Evolutionary conservation across 1,140 invertebrate species (phyloP), one percentile per base, ranked within the genome.

Genomic region (Drosophila tsacasi): DNA sequence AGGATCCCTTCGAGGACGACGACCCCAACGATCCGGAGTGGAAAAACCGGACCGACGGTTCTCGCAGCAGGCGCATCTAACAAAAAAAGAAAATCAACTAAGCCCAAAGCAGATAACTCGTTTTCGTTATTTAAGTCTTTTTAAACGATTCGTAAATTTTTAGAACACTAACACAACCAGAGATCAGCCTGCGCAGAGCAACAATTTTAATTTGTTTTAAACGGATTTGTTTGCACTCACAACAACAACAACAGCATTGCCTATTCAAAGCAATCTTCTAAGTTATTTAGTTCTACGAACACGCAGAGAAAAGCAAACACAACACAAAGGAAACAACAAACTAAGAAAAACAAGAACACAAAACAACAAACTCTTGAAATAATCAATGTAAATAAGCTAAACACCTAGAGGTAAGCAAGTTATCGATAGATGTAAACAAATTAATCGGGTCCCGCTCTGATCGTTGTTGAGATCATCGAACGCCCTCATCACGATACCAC

Each of bases 21-120:
- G 96, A 97, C 93, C 96, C 96, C 10, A 96, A 96, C 93, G 96
- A 97, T 94, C 96, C 96, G n/a, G 96, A 97, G 87, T 97, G 96
- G 96, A 87, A 87, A 44, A 83, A 62, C 25, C 75, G 71, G 37
- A 59, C 69, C 42, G 78, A 59, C 39, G 79, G 35, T 44, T 60
- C 8, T 37, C 83, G 50, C 78, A 68, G 75, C 64, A 75, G 80
- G 46, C 74, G 85, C 32, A 32, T 81, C 27, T 87, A 71, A 49
- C 59, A 60, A 61, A n/a, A 42, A 42, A 60, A 65, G 17, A 21
- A 64, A 68, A 58, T 13, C 47, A 30, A 47, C 55, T 63, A 23
- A 65, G 76, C 67, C 84, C 84, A 89, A 86, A 89, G 84, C 64
- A 83, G 72, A 72, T 72, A 58, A 61, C 76, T 78, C 57, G 63